Conservation (phyloP, 2,113 vertebrate species). For the Panurus biarmicus region DNA sequence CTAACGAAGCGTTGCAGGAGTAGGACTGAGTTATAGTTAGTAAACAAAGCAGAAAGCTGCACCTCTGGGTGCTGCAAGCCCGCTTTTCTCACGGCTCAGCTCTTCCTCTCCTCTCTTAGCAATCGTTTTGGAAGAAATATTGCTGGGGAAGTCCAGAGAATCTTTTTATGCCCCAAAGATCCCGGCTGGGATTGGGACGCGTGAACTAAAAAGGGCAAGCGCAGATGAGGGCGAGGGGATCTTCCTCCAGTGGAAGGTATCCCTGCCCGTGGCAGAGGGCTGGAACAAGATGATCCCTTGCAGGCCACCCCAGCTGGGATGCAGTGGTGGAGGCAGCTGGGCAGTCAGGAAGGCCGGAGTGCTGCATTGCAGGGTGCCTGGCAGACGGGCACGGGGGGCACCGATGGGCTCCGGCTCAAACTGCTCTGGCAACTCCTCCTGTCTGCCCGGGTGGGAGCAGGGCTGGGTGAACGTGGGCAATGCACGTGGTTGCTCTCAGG, state of each 20-base stretch:
- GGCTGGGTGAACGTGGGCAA: fast-evolving
- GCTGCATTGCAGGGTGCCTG: fast-evolving
- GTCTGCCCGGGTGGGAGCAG: fast-evolving
- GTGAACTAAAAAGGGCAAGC: background rate
- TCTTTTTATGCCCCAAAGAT: background rate
- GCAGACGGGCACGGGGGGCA: too few relatives aligned
- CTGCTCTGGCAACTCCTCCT: background rate
- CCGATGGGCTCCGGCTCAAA: background rate
- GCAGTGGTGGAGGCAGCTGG: background rate
- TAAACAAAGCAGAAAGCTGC: background rate
- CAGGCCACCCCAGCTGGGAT: background rate
- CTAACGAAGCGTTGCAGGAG: background rate
- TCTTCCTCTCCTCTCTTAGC: background rate
- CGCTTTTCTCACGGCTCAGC: background rate
- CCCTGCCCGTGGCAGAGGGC: background rate
- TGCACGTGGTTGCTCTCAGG: fast-evolving
- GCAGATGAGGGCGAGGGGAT: background rate
- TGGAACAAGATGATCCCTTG: background rate
- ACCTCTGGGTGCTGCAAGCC: background rate
- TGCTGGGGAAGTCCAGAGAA: background rate
- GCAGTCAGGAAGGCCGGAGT: background rate
- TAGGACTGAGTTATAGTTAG: background rate
- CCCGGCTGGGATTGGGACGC: background rate
- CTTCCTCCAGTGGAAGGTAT: background rate
- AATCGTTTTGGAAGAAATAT: background rate